Conservation (phyloP, 2,888 invertebrate genomes). For the Oscheius sp. region DNA sequence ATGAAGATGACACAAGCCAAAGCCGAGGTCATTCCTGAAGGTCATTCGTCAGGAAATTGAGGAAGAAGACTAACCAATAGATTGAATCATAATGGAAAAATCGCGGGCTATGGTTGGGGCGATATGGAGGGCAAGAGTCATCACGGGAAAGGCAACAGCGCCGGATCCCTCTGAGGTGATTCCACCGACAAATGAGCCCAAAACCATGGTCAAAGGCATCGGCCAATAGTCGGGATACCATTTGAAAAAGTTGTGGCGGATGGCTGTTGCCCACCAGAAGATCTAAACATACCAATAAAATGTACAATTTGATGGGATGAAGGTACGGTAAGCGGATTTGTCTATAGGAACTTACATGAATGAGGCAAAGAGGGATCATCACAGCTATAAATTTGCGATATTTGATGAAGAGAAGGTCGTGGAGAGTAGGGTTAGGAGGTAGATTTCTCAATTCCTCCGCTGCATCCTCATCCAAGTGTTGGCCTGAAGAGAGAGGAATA, state of each 20-base stretch:
- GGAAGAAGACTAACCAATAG: conserved; percentile 43
- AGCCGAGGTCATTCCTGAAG: conserved; percentile 68
- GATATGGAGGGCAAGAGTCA: conserved; percentile 65
- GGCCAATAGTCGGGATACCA: conserved; percentile 65
- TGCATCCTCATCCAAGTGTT: conserved; percentile 53
- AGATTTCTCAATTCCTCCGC: conserved; percentile 45
- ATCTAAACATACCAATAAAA: conserved; percentile 43
- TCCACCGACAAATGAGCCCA: conserved; percentile 68
- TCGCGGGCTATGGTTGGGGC: conserved; percentile 60
- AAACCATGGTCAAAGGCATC: conserved; percentile 69
- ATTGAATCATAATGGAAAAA: conserved; percentile 66
- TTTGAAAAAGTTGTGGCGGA: conserved; percentile 61
- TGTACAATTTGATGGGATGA: not conserved
- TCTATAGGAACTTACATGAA: conserved; percentile 44
- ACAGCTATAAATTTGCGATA: conserved; percentile 59
- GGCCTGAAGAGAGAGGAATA: conserved; percentile 40
- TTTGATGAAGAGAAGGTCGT: conserved; percentile 54
- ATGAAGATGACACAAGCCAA: conserved; percentile 69
- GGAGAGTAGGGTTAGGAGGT: conserved; percentile 45
- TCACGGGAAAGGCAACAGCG: conserved; percentile 67
- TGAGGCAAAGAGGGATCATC: conserved; percentile 54
- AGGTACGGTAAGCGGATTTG: not conserved
- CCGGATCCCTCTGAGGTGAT: conserved; percentile 68
- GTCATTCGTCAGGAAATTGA: not conserved
- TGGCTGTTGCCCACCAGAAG: conserved; percentile 67